Conservation (phyloP, 1,140 invertebrate genomes). For the Pinna nobilis region DNA sequence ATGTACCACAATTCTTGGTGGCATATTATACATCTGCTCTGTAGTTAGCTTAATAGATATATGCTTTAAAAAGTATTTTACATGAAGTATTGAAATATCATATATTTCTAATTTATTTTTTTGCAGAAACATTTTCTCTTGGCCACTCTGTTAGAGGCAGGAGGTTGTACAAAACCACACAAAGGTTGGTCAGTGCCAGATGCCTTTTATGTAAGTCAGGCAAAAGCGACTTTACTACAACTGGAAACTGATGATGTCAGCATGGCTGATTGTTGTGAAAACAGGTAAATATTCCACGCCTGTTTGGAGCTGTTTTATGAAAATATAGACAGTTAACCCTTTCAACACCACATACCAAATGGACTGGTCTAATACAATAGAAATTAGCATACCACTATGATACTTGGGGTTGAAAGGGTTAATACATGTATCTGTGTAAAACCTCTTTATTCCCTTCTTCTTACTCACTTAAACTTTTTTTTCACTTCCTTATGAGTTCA, state of each 20-base stretch:
- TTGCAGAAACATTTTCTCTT: slow-evolving; percentile 70
- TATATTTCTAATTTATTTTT: slow-evolving; percentile 7
- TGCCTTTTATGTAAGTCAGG: slow-evolving; percentile 74
- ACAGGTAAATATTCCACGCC: slow-evolving; percentile 63
- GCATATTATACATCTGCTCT: not conserved
- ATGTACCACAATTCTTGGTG: no score
- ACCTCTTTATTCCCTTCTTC: no score
- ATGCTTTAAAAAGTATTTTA: not conserved
- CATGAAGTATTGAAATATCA: not conserved
- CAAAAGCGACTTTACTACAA: slow-evolving; percentile 72
- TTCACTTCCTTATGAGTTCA: no score
- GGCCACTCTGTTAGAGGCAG: slow-evolving; percentile 68
- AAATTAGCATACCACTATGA: no score
- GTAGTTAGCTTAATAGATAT: not conserved
- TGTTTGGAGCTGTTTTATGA: no score
- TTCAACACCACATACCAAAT: no score
- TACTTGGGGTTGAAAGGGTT: no score
- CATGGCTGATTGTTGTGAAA: slow-evolving; percentile 66
- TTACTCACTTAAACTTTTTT: no score
- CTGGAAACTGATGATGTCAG: slow-evolving; percentile 71
- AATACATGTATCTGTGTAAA: no score
- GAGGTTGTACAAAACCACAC: slow-evolving; percentile 59
- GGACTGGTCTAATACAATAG: no score
- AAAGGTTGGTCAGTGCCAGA: slow-evolving; percentile 63
- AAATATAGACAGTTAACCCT: no score